Evolutionary conservation across 1,140 invertebrate species (phyloP).

Genomic region (Paramacrobiotus metropolitanus): DNA sequence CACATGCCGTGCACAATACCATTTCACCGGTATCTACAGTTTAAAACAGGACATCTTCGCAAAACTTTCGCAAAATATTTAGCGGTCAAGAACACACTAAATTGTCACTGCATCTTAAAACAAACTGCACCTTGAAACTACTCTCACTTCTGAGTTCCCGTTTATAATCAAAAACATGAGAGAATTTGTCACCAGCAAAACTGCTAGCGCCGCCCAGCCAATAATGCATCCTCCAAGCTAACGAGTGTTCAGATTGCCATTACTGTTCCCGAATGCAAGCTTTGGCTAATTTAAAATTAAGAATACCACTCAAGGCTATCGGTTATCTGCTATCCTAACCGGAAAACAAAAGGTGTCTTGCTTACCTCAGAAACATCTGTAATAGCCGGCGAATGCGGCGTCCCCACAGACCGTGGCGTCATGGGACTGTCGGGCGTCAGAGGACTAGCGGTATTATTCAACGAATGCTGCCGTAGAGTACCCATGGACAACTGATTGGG

Average conservation of each 20-base stretch:
- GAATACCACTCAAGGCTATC: neutral
- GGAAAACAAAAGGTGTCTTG: neutral
- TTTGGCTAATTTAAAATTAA: neutral
- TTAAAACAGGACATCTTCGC: too few relatives aligned
- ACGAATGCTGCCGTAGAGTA: neutral
- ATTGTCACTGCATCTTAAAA: too few relatives aligned
- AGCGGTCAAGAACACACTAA: too few relatives aligned
- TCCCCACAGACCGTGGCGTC: neutral
- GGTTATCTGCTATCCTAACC: neutral
- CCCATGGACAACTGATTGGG: neutral
- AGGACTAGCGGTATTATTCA: neutral
- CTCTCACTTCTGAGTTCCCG: too few relatives aligned
- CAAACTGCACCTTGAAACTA: too few relatives aligned
- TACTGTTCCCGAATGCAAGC: neutral
- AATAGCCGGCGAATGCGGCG: neutral
- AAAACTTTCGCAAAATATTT: too few relatives aligned
- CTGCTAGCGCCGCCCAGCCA: too few relatives aligned
- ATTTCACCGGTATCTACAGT: too few relatives aligned
- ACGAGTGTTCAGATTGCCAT: neutral
- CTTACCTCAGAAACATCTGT: neutral
- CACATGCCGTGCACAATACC: too few relatives aligned
- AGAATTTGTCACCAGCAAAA: too few relatives aligned
- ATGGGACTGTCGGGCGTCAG: neutral
- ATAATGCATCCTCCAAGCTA: too few relatives aligned
- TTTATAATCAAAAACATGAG: too few relatives aligned